Evolutionary conservation across 2,888 invertebrate genomes (phyloP), one percentile per base, ranked within the genome.

Genomic region (Glyphotaelius pellucidus): DNA sequence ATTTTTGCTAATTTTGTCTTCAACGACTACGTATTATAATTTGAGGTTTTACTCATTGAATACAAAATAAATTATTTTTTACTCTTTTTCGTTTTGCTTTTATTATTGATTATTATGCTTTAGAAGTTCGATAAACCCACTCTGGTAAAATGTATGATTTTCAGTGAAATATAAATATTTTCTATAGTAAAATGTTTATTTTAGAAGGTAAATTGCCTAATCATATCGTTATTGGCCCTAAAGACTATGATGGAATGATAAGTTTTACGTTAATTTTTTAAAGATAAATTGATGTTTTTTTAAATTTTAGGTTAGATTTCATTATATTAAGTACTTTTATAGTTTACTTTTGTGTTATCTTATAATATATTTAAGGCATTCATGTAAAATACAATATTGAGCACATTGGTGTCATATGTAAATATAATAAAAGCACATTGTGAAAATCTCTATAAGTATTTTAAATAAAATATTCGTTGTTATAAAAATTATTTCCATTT

Each of bases 401-500:
- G 86, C 86, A 86, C 86, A 38, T 86, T 86, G 86, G 86, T 86
- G 86, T 86, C 86, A 42, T 47, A 42, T 86, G 86, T 86, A 86
- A 42, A 86, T 86, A 86, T 86, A 47, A 86, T 35, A 30, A 86
- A 35, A 89, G 89, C 89, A 89, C 89, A 80, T 89, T 89, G 80
- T 80, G 89, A 89, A 89, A 80, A 89, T 89, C 80, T 89, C 80
- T 80, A 80, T 89, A 89, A 89, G 89, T 89, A 89, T 89, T 89
- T 89, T 89, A 89, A 89, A 89, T 89, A 89, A 67, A 89, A 89
- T 89, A 89, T 89, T 89, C 80, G 89, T 89, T 89, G 89, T 89
- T 89, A 89, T 89, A 79, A 83, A 32, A 25, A 25, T 9, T n/a
- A 67, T n/a, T 67, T 67, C 25, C 25, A 25, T 67, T 67, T 67